Base-by-base conservation (phyloP, 1,140 invertebrate species). In the Ceratina japonica region DNA sequence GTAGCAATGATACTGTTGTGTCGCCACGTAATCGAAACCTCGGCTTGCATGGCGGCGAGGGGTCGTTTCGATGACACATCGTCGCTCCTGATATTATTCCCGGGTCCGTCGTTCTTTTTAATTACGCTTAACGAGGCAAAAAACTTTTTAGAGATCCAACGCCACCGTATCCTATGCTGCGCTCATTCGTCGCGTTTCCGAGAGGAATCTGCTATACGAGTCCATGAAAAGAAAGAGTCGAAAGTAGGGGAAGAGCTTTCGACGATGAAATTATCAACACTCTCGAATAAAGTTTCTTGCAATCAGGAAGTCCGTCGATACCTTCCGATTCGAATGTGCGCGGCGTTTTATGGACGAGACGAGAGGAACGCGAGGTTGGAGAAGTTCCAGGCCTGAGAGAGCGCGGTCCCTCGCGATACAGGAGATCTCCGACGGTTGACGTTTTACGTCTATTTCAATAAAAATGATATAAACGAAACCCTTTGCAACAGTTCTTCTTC, bases 1-100 rank as follows among this genome's bases (percentile, higher is more conserved):
- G 88, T 89, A 89, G 75, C 85, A 88, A 87, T 87, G 88, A 89
- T 89, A 89, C 83, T 66, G 87, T 89, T 89, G 88, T 89, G 70
- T 71, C 80, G 54, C 52, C 61, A 24, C 79, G 88, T 88, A 89
- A 89, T 85, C 78, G 85, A 88, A 88, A 87, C 85, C 84, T 68
- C 59, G 56, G 16, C 65, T 68, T 73, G 69, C 66, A 68, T 56
- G 37, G 37, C 59, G 70, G 51, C 37, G 63, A 85, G 82, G 80
- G 69, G 20, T 56, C 75, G 79, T 88, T 86, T 85, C 72, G 59
- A 79, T 81, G 66, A 85, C 13, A 24, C 20, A 56, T 49, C 56
- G 63, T 51, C 64, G 15, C 18, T 56, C 31, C 24, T n/a, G n/a
- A 24, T 79, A 79, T 73, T 62, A 51, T 61, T 59, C 70, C 16